These are phyloP conservation scores for Onthophagus sagittarius DNA, from an alignment of 2,888 invertebrate genomes.

Conservation along the genomic window DNA sequence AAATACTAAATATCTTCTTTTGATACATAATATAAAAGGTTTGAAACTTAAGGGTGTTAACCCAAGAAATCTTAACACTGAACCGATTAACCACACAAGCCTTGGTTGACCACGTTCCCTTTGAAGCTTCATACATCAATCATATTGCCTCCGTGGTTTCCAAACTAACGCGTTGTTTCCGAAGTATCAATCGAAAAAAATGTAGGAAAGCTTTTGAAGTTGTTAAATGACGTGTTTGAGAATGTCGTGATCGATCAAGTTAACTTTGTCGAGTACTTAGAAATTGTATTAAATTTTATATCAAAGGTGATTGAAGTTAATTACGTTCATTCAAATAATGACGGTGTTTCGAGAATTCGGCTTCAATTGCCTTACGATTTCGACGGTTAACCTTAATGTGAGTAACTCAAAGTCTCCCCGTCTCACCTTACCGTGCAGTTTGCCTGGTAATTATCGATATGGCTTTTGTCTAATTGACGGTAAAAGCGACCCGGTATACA, in stretches of 20 bases:
- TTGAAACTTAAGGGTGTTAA: too few species aligned
- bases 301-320: too few species aligned
- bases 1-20: too few species aligned
- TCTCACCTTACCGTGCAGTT: slow-evolving; percentile 18
- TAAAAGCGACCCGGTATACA: slow-evolving; percentile 26
- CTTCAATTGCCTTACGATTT: neutral
- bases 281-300: neutral
- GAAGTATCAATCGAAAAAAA: too few species aligned
- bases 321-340: neutral
- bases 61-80: slow-evolving; percentile 35
- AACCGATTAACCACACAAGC: slow-evolving; percentile 45
- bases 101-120: slow-evolving; percentile 37
- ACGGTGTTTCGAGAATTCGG: neutral
- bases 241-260: too few species aligned
- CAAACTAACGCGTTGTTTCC: too few species aligned
- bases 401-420: slow-evolving; percentile 28
- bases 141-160: neutral
- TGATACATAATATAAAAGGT: too few species aligned
- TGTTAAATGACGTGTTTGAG: too few species aligned
- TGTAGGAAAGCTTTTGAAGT: too few species aligned
- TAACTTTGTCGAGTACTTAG: neutral
- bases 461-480: slow-evolving; percentile 29
- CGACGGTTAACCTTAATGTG: slow-evolving; percentile 27
- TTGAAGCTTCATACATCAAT: neutral
- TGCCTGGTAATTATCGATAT: slow-evolving; percentile 31